Conservation (phyloP, 2,797 vertebrate genomes). For the Anguilla anguilla region DNA sequence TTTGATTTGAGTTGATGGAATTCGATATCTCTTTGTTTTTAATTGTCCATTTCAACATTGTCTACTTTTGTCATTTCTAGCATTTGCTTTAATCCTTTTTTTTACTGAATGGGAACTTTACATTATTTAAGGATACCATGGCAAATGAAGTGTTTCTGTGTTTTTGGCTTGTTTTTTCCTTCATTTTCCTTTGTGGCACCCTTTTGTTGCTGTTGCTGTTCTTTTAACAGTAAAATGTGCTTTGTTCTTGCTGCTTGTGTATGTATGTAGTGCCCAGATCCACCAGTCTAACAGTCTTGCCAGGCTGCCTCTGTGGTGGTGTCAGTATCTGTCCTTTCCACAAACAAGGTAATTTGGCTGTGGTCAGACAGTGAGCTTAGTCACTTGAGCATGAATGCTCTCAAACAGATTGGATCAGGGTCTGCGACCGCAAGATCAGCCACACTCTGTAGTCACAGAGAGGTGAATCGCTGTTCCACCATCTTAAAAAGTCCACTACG, state of each 20-base stretch:
- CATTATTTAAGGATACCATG: neutral
- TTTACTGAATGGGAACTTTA: neutral
- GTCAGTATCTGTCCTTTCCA: constrained; percentile 12
- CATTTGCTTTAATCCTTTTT: neutral
- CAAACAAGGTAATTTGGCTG: constrained; percentile 15
- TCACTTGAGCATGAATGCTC: neutral
- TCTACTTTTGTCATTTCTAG: neutral
- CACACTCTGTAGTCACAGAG: neutral
- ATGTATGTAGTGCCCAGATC: neutral
- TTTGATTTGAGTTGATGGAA: neutral
- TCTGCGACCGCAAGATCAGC: neutral
- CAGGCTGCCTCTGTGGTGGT: neutral
- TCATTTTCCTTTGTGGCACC: neutral
- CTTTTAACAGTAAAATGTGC: neutral
- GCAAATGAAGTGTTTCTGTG: neutral
- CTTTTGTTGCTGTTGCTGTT: neutral
- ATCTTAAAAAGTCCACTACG: neutral
- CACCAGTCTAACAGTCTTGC: neutral
- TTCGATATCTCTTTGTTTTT: neutral
- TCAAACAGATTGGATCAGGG: constrained; percentile 13
- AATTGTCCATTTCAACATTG: neutral
- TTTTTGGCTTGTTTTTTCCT: neutral
- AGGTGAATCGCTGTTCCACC: neutral
- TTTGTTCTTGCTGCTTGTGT: neutral
- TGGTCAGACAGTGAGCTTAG: constrained; percentile 6